Evolutionary conservation across 2,888 invertebrate species (phyloP).

Genomic region (Drosophila birchii): DNA sequence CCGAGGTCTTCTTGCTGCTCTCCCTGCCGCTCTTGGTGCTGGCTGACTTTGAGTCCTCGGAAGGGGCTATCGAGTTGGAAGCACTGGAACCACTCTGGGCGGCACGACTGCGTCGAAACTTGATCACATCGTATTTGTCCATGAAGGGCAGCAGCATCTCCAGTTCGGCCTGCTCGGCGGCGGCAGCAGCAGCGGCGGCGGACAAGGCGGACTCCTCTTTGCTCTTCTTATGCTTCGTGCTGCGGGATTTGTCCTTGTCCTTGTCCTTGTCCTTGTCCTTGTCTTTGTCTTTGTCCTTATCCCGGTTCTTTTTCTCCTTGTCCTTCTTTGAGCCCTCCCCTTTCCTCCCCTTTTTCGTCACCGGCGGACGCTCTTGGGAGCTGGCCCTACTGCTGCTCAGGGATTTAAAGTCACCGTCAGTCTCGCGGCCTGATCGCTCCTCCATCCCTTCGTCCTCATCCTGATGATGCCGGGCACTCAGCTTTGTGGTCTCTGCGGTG

Average conservation of each 20-base stretch:
- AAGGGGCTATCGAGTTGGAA: constrained; percentile 60
- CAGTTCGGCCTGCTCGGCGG: constrained; percentile 77
- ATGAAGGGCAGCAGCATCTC: constrained; percentile 83
- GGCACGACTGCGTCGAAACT: constrained; percentile 87
- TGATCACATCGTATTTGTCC: constrained; percentile 88
- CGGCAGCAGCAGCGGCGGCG: constrained; percentile 74
- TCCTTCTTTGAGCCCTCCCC: constrained; percentile 39
- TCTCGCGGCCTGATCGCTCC: constrained; percentile 37
- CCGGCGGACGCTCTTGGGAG: constrained; percentile 47
- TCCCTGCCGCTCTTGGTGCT: constrained; percentile 51
- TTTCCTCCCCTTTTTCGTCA: constrained; percentile 49
- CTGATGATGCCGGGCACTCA: constrained; percentile 63
- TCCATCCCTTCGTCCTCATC: constrained; percentile 52
- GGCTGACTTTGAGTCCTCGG: constrained; percentile 60
- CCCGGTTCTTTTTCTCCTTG: constrained; percentile 26
- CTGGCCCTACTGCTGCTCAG: constrained; percentile 73
- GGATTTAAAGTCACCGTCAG: constrained; percentile 76
- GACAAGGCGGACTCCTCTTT: constrained; percentile 57
- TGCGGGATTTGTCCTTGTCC: constrained; percentile 57
- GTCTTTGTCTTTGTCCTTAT: constrained; percentile 42
- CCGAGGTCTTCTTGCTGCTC: constrained; percentile 37
- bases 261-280: constrained; percentile 54
- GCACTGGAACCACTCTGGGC: constrained; percentile 85
- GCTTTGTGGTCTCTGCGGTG: constrained; percentile 61
- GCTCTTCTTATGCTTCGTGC: constrained; percentile 58